These are phyloP conservation scores for Leptopilina clavipes DNA, from an alignment of 1,140 invertebrate genomes.

Conservation along the genomic window DNA sequence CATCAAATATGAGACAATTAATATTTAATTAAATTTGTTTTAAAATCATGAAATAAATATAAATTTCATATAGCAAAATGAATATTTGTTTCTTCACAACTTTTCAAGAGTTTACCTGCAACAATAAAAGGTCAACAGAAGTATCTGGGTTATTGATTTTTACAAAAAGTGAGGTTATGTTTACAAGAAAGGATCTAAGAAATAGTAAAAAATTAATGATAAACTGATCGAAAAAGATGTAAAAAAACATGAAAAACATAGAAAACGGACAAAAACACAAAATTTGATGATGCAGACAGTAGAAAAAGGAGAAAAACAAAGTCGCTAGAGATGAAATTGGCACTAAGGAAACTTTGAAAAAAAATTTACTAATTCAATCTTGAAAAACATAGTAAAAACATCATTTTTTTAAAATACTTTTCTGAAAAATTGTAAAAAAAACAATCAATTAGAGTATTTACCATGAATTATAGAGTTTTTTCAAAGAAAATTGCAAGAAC, in stretches of 20 bases:
- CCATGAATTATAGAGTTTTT: background rate
- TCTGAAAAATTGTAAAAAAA: no score
- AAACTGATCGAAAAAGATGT: background rate
- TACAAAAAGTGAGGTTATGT: conserved; percentile 70
- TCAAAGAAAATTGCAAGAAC: no score
- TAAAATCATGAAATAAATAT: no score
- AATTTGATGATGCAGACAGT: background rate
- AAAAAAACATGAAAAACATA: background rate
- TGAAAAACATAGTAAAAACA: background rate
- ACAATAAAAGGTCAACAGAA: conserved; percentile 33
- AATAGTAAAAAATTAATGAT: background rate
- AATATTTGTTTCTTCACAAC: conserved; percentile 26
- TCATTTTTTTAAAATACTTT: no score
- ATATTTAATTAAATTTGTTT: no score
- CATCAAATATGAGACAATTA: no score
- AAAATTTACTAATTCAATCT: background rate
- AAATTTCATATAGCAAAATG: background rate
- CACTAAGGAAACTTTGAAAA: background rate
- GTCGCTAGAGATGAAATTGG: background rate
- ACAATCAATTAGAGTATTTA: no score
- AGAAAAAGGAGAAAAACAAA: background rate
- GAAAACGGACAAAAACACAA: background rate
- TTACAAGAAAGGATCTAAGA: conserved; percentile 52
- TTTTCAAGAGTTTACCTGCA: conserved; percentile 17
- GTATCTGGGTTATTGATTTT: conserved; percentile 72